Base-by-base conservation (phyloP, 2,888 invertebrate genomes). In the Tubulanus polymorphus region DNA sequence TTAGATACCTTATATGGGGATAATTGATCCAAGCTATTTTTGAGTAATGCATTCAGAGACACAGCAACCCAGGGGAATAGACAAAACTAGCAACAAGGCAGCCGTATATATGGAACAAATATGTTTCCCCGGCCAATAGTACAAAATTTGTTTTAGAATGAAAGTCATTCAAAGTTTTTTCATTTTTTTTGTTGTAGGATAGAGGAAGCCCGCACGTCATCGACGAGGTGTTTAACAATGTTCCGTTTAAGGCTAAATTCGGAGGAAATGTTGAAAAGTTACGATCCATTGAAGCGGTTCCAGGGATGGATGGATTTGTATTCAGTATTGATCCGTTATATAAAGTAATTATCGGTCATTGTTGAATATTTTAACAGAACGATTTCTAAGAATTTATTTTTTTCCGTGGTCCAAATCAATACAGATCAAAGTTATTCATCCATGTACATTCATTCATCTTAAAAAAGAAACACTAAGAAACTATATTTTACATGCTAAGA, bases 251-350 rank as follows among this genome's bases (percentile, higher is more conserved):
- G 54, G 79, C 79, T 8, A 61, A 65, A 49, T 75, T 79, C 64
- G 74, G 74, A 15, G 61, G 63, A 20, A 73, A 78, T 30, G 61
- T 66, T 18, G 57, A 67, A 1, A 62, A 69, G 18, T 74, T 70
- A 51, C 48, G 59, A 5, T 55, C 58, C 27, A 37, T 79, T n/a
- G 51, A 66, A 23, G 54, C 64, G 6, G 61, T 73, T 55, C 65
- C 72, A 25, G 78, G 79, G 18, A 72, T 78, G 26, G 80, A 80
- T 65, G 80, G 80, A n/a, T 80, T 80, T 62, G 63, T 69, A 1
- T 64, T 79, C 57, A 73, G 69, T 59, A 73, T 78, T 2, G 78
- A 79, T 55, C 78, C 79, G 18, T 65, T 80, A 12, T 80, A 74
- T 54, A 71, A 75, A 69, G 78, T 75, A 62, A 37, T 51, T 52